These are phyloP conservation scores for Tenebrio molitor DNA, from an alignment of 1,140 invertebrate genomes.

Conservation along the genomic window DNA sequence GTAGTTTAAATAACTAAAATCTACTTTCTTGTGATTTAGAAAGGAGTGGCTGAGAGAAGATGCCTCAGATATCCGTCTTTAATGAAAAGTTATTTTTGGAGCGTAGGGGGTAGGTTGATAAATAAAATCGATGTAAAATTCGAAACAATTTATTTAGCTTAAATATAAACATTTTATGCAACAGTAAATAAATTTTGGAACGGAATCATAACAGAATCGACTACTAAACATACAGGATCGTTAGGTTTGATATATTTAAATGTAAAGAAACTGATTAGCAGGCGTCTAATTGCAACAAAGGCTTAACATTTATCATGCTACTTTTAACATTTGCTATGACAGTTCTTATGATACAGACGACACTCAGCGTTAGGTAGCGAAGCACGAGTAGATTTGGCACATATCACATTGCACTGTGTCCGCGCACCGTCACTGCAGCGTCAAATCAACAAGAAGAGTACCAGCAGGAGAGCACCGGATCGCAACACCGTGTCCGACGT, in stretches of 20 bases:
- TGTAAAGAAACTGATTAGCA: slow-evolving; percentile 21
- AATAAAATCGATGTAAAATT: slow-evolving; percentile 40
- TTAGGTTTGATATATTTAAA: slow-evolving; percentile 28
- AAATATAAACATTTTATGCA: slow-evolving; percentile 53
- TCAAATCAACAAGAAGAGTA: slow-evolving; percentile 58
- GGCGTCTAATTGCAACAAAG: slow-evolving; percentile 45
- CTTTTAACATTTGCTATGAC: slow-evolving; percentile 47
- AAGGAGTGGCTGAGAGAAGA: no score
- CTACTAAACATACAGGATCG: slow-evolving; percentile 42
- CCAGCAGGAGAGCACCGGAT: slow-evolving; percentile 49
- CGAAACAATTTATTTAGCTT: slow-evolving; percentile 51
- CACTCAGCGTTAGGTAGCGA: slow-evolving; percentile 62
- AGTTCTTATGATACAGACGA: slow-evolving; percentile 56
- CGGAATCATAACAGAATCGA: slow-evolving; percentile 18
- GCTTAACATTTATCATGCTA: slow-evolving; percentile 47
- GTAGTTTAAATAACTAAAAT: no score
- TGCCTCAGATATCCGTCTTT: no score
- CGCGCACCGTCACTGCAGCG: slow-evolving; percentile 52
- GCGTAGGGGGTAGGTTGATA: not conserved
- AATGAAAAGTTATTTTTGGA: no score
- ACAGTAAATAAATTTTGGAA: slow-evolving; percentile 46
- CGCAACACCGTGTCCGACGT: slow-evolving; percentile 48
- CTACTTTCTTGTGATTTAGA: no score
- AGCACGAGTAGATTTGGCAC: slow-evolving; percentile 66
- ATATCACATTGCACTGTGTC: slow-evolving; percentile 63